Percentiles rank a stretch among this genome's conserved stretches.
phyloP scores from a whole-genome alignment of 2,113 vertebrate genomes.

The Laterallus jamaicensis region DNA sequence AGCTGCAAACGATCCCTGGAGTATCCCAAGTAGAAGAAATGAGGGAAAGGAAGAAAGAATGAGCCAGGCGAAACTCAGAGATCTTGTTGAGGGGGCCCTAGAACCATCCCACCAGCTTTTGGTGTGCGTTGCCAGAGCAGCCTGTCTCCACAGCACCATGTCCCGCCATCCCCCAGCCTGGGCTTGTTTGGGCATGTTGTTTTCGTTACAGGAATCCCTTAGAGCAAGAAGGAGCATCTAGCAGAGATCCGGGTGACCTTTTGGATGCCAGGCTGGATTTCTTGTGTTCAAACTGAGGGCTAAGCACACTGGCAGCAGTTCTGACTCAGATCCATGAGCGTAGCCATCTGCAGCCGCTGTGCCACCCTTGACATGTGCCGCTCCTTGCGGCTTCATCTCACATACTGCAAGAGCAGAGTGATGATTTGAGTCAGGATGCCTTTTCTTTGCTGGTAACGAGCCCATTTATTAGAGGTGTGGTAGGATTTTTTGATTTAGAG shows the following conservation, averaged over 20 bases:
- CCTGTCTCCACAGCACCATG: not conserved
- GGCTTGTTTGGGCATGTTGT: not conserved
- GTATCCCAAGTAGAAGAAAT: not conserved
- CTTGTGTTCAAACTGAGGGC: not conserved
- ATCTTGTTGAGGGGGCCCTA: rapidly evolving
- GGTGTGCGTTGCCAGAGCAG: not conserved
- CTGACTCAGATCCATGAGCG: not conserved
- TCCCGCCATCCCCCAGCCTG: not conserved
- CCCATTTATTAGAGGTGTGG: not conserved
- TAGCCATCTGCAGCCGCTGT: not conserved
- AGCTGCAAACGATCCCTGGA: not conserved
- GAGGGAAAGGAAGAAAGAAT: not conserved
- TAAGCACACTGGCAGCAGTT: not conserved
- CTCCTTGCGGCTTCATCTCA: not conserved
- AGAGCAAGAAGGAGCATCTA: not conserved
- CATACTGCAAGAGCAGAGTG: not conserved
- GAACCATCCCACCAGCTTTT: not conserved
- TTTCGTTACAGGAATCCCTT: not conserved
- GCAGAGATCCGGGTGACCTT: not conserved
- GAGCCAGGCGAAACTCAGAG: not conserved
- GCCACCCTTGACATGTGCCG: not conserved
- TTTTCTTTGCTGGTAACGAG: not conserved
- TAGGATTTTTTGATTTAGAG: not conserved
- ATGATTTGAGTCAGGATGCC: not conserved
- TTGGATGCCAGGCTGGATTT: rapidly evolving